Base-by-base conservation (phyloP, 2,797 vertebrate species). In the Spinus olivaceus region DNA sequence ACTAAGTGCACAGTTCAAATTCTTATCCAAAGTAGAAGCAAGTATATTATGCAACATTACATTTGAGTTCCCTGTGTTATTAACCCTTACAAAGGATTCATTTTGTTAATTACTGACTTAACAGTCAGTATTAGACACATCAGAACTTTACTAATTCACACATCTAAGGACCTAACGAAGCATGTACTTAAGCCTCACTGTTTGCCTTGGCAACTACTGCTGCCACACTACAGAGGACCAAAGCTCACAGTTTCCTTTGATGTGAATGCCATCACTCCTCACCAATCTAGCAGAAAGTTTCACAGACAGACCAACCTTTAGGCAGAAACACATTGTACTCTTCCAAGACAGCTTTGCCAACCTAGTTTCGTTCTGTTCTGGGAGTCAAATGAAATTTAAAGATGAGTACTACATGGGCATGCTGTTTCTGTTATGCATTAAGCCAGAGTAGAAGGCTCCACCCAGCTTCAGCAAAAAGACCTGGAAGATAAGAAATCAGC, bases 161-260 rank as follows among this genome's bases (percentile, higher is more conserved):
- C 44, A 91, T 73, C 79, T 71, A 91, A 54, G 46, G 76, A 88
- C 32, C 23, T 86, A 91, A 80, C 51, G 23, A 67, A 73, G 64
- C 69, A 83, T 25, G 44, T 39, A 80, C 47, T 49, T 86, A 37
- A 60, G 65, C 73, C 51, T 84, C 54, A 27, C 47, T 80, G 44
- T 89, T 91, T 80, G 81, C 86, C 86, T 95, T 87, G 86, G 84
- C 74, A 92, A 70, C 32, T 66, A 59, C 32, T 56, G 63, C 65
- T 63, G 77, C 56, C 56, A 10, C 44, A 20, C 50, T 47, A 78
- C 15, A 69, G 77, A 86, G 46, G 11, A 90, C 63, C 59, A 92
- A 92, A 91, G 76, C 69, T 91, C 76, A 25, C 4, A 7, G 32
- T 63, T 86, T 77, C 44, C 84, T 96, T 92, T 93, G 65, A 95